Evolutionary conservation across 2,113 vertebrate species (phyloP), one percentile per base, ranked within the genome.

Genomic region (Melanostigma gelatinosum): DNA sequence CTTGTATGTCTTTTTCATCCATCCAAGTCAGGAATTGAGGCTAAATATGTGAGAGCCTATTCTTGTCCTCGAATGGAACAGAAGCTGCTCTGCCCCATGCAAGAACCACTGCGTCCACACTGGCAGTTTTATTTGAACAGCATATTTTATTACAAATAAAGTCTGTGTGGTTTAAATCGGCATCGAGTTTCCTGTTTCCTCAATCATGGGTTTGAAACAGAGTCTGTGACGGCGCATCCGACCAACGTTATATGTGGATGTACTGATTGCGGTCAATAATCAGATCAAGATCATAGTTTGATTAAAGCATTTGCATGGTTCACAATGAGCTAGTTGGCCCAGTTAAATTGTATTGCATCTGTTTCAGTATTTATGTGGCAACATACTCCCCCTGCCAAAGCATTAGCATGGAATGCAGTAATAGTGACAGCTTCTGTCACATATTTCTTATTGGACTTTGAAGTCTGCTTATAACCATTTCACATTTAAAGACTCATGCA

Each of bases 1-100:
- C 79, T 76, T 60, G 69, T 8, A 20, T 55, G 57, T 84, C 72
- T 68, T 67, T 48, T 79, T 80, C 77, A 67, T 75, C 69, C 72
- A 69, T 85, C 67, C n/a, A 40, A 63, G 76, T 76, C 71, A 27
- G 55, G 20, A 18, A 46, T 68, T 40, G 16, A 67, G n/a, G 50
- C 55, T 77, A 55, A 77, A 73, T 73, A 58, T 63, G 64, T 79
- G 57, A 15, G 15, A 70, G 75, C 20, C 50, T 34, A 18, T 75
- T 78, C 22, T 22, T 29, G 75, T 71, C 8, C 55, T 50, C 11
- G 1, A 48, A 44, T 27, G n/a, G 50, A 72, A 76, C 67, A 76
- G 40, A 55, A 42, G 20, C 68, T 76, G 27, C 72, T 75, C 29
- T 50, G 32, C 50, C 74, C 46, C 20, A 36, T 10, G 16, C n/a